These are phyloP conservation scores for Drosophila neonasuta DNA, from an alignment of 2,888 invertebrate genomes.

Conservation along the genomic window DNA sequence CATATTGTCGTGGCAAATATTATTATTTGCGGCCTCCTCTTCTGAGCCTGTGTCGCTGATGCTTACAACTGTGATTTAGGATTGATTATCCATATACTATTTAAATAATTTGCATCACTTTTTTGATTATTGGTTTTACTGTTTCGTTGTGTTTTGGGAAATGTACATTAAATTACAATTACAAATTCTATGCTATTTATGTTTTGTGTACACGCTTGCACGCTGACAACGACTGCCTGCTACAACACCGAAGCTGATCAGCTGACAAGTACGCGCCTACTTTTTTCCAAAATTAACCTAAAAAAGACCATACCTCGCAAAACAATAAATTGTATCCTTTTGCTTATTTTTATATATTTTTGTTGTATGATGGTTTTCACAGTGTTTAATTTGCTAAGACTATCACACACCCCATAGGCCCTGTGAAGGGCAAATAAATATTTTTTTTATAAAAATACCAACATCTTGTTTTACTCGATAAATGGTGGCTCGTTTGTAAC, in stretches of 20 bases:
- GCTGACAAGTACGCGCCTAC: background rate
- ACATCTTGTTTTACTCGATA: no score
- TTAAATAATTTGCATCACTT: background rate
- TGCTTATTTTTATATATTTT: no score
- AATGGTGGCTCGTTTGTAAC: no score
- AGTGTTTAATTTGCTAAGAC: no score
- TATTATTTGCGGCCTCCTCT: background rate
- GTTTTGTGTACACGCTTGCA: background rate
- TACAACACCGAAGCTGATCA: background rate
- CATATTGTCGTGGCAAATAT: conserved; percentile 40
- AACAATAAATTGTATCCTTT: no score
- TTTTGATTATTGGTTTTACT: background rate
- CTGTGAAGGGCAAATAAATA: no score
- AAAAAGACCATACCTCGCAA: no score
- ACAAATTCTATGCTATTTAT: background rate
- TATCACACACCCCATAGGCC: no score
- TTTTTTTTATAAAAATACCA: no score
- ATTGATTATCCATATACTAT: background rate
- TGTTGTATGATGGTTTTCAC: no score
- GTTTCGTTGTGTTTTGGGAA: background rate
- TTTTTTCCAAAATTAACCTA: no score
- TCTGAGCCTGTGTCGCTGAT: background rate
- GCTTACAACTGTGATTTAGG: background rate
- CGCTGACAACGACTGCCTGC: background rate
- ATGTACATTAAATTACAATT: background rate